A percentile compares a stretch with the other conserved stretches of the same genome.
Conservation (phyloP, 2,888 invertebrate genomes). For the Lumbricus terrestris region DNA sequence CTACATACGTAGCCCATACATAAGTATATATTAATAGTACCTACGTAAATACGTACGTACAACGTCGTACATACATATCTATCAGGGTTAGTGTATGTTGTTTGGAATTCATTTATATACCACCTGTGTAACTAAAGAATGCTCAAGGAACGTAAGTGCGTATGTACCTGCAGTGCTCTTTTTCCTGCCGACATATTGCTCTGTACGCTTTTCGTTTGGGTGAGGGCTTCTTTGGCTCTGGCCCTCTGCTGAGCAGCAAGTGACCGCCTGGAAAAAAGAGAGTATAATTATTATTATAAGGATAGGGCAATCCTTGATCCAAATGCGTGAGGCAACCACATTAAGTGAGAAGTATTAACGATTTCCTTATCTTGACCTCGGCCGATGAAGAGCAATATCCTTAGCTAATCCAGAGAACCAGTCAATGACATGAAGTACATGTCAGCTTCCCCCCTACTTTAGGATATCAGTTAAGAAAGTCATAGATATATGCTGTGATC, state of each 20-base stretch:
- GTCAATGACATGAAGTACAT: too few species aligned
- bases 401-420: not conserved
- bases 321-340: not conserved
- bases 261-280: conserved; percentile 48
- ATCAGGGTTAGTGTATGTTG: too few species aligned
- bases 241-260: conserved; percentile 56
- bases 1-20: not conserved
- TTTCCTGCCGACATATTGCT: conserved; percentile 40
- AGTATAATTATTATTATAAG: too few species aligned
- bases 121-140: too few species aligned
- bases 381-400: not conserved
- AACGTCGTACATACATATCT: too few species aligned
- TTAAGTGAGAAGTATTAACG: too few species aligned
- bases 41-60: too few species aligned
- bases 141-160: too few species aligned
- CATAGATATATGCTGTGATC: not conserved
- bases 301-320: not conserved
- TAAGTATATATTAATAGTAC: too few species aligned
- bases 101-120: too few species aligned
- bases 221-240: conserved; percentile 49
- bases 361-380: not conserved
- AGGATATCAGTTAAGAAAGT: not conserved
- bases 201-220: conserved; percentile 42
- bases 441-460: not conserved
- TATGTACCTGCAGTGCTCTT: conserved; percentile 41